Evolutionary conservation across 2,797 vertebrate genomes (phyloP).

Genomic region (Pelochelys cantorii): DNA sequence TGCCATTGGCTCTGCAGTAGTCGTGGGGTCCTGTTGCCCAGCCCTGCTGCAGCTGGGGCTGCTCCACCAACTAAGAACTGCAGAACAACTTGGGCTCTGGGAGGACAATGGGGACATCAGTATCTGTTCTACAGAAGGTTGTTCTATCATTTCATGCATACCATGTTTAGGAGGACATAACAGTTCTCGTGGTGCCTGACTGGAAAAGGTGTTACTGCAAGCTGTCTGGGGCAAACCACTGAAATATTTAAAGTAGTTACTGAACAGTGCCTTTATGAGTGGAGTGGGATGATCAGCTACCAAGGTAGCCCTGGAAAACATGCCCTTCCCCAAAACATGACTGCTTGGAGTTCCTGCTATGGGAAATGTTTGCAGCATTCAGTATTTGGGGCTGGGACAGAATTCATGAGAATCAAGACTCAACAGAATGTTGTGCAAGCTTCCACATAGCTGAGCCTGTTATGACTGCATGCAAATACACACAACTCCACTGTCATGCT

Average conservation of each 20-base stretch:
- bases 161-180: not conserved
- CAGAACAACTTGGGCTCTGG: not conserved
- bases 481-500: not conserved
- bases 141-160: not conserved
- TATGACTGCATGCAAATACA: not conserved
- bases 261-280: not conserved
- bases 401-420: not conserved
- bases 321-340: not conserved
- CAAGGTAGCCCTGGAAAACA: not conserved
- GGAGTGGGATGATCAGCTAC: not conserved
- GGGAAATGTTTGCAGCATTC: not conserved
- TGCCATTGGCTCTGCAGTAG: too few relatives aligned
- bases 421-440: not conserved
- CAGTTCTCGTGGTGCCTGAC: not conserved
- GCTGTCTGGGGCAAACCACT: not conserved
- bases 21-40: too few relatives aligned
- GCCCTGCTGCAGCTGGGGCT: too few relatives aligned
- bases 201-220: not conserved
- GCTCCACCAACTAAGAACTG: not conserved
- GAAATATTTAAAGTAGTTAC: not conserved
- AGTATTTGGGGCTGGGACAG: not conserved
- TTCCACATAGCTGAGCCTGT: not conserved
- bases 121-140: not conserved
- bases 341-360: not conserved
- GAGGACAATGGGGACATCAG: not conserved